Evolutionary conservation across 2,888 invertebrate species (phyloP), one percentile per base, ranked within the genome.

Genomic region (Melitaea athalia): DNA sequence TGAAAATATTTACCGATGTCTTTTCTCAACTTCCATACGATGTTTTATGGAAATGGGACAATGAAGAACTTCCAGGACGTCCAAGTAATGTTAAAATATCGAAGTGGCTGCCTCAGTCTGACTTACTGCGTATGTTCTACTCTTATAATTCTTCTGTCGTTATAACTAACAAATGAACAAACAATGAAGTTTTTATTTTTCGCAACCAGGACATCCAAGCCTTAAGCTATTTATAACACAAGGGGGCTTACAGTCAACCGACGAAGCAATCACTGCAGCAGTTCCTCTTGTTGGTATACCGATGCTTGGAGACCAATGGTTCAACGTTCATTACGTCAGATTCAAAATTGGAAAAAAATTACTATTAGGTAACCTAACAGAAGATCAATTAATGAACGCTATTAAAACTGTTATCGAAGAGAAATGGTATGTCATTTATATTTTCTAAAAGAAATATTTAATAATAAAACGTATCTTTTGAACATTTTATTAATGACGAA

Each of bases 91-190:
- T 93, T 0, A 86, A 76, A 63, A 76, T 89, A 49, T 79, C 77
- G 2, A 89, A 91, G 71, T 93, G 93, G 93, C 75, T 91, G 15
- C 91, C 92, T 0, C 93, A 93, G 64, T 81, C 85, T 8, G 89
- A 89, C 75, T 71, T 91, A 10, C 70, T 91, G 0, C 84, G 89
- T 84, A 72, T 80, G 81, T 78, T 50, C 24, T 24, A 24, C 3
- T 24, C 3, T 24, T 24, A 24, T 24, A 24, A 24, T 24, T 3
- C 24, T 24, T 24, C 24, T 24, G 24, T 24, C 1, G 1, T 24
- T 24, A 24, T 24, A 24, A 24, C 24, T 24, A 24, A 24, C 24
- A 24, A 24, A 24, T 24, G 24, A 24, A 24, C 24, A 24, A 24
- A 24, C 24, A 24, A 24, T 24, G 3, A 24, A 24, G 24, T 24